Evolutionary conservation across 2,888 invertebrate genomes (phyloP), one percentile per base, ranked within the genome.

Genomic region (Sicus ferrugineus): DNA sequence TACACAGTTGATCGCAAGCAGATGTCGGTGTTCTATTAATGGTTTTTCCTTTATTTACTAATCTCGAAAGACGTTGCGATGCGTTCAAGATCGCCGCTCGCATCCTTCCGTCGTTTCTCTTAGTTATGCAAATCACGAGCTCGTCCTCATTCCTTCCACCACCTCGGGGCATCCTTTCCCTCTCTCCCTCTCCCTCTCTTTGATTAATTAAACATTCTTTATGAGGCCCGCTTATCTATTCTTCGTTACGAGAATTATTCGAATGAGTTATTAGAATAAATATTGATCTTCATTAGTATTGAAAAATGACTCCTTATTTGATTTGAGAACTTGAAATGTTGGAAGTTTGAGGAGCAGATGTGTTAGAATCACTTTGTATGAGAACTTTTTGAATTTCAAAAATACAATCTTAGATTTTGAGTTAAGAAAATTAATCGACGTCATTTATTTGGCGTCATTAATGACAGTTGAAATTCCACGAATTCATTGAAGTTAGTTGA

Each of bases 231-330:
- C 58, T 67, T 38, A 28, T 58, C 58, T 58, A 23, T 23, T 58
- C 16, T 26, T 28, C 42, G 48, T 58, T 42, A 46, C 30, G 46
- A 19, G 30, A 14, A 59, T 58, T 67, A 58, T 67, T 58, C 31
- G 11, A n/a, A 30, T 74, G 31, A 70, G 71, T 72, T 72, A 70
- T 72, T 72, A 70, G 75, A 77, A 76, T 78, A 75, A 79, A 79
- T 80, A 81, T 81, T 80, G 77, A 76, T 72, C 77, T n/a, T n/a
- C 77, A 80, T 79, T 79, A 81, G 79, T 68, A 65, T 65, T 61
- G 64, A 48, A 23, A 38, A 65, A 65, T 52, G 65, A 65, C 6
- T 26, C 21, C 5, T n/a, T 54, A 21, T 54, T 65, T 26, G 54
- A 23, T 54, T 42, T n/a, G 16, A 28, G 23, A 28, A 54, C 16